Percentiles rank a stretch among this genome's conserved stretches.
Evolutionary conservation across 2,797 vertebrate genomes (phyloP).

Genomic region (Eulemur albifrons): DNA sequence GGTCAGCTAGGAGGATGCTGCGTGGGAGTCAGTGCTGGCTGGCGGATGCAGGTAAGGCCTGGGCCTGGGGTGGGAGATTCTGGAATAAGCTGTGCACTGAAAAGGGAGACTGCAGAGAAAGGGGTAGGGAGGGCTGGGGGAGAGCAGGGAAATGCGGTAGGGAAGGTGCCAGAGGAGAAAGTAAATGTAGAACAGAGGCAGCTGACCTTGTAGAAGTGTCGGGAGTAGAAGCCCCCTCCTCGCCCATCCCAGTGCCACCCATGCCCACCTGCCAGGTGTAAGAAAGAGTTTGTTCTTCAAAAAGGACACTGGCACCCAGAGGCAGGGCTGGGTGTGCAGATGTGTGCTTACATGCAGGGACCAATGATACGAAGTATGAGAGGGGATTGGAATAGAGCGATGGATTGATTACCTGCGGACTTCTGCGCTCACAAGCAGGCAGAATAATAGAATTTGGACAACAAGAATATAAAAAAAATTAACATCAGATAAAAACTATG

Average conservation of each 20-base stretch:
- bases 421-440: neutral
- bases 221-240: neutral
- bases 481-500: neutral
- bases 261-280: neutral
- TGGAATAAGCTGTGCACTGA: neutral
- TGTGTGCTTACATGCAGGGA: neutral
- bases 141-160: neutral
- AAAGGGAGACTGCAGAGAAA: neutral
- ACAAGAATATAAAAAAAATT: neutral
- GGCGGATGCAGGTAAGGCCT: neutral
- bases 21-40: neutral
- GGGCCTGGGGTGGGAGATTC: neutral
- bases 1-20: neutral
- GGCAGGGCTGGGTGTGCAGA: too few relatives aligned
- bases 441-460: neutral
- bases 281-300: neutral
- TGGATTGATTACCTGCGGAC: neutral
- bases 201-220: neutral
- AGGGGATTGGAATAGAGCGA: neutral
- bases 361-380: neutral
- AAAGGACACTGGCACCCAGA: neutral
- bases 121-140: accelerated
- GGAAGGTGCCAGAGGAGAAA: neutral
- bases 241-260: accelerated
- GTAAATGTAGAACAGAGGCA: neutral